Conservation (phyloP, 2,113 vertebrate genomes). For the Gallinago undulata region DNA sequence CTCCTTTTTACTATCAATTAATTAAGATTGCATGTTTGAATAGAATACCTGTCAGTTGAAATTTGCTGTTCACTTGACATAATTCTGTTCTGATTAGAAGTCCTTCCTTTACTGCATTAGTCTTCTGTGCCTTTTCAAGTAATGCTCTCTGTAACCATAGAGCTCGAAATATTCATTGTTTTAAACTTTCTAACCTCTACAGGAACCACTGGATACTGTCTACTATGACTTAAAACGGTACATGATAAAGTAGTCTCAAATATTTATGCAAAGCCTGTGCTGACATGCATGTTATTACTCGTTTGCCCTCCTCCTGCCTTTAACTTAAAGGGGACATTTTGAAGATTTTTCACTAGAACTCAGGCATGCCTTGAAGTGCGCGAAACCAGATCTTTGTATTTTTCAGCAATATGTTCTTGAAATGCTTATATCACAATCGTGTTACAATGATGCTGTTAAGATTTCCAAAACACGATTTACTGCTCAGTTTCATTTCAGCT, state of each 20-base stretch:
- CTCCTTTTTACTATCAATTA: not conserved
- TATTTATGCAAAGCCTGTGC: not conserved
- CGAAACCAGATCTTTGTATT: not conserved
- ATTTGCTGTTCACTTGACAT: not conserved
- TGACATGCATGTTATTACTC: conserved; percentile 7
- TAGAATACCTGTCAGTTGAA: not conserved
- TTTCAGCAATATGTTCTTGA: not conserved
- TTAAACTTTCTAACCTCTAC: conserved; percentile 3
- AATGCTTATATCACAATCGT: not conserved
- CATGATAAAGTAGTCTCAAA: not conserved
- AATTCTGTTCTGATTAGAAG: not conserved
- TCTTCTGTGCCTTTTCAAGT: not conserved
- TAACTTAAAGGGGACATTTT: not conserved
- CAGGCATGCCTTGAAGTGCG: not conserved
- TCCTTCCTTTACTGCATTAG: not conserved
- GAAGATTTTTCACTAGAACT: not conserved
- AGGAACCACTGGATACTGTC: not conserved
- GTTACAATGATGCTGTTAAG: not conserved
- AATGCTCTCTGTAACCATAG: not conserved
- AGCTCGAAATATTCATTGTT: not conserved
- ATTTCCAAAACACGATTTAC: not conserved
- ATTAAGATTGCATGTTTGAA: not conserved
- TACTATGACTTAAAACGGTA: not conserved
- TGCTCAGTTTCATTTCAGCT: not conserved
- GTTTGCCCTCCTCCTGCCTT: not conserved